Evolutionary conservation across 2,113 vertebrate genomes (phyloP), one percentile per base, ranked within the genome.

Genomic region (Limnothrissa miodon): DNA sequence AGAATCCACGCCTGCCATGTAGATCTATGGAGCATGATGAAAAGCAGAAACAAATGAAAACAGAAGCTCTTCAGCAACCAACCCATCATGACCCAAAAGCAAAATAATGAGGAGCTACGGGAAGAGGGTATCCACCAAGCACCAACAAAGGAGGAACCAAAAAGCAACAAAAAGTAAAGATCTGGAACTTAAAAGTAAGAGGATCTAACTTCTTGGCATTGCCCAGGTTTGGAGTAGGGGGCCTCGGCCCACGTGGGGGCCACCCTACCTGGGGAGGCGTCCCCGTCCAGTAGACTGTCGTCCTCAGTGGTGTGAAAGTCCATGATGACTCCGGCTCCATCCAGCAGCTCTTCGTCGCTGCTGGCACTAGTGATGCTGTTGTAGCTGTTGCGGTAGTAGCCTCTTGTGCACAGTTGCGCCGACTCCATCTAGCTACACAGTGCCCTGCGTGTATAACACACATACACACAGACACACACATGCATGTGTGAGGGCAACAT

Each of bases 291-390:
- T 85, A 99, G 96, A 93, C 97, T 98, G 94, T 99, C 98, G 87
- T 99, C 98, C 90, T 99, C 98, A n/a, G 98, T 97, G 83, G 97
- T 98, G 90, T 98, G 97, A 90, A 99, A 99, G 94, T 99, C 98
- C 98, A 99, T 99, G 91, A 97, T 95, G 83, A 96, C 95, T 74
- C 98, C 97, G 86, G 97, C 96, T 90, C 97, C 97, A 95, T 99
- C 98, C 91, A 99, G 94, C 89, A 99, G 96, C 87, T 99, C 98
- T 90, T 99, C 98, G 94, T 99, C 98, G 0, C 98, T 99, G 93
- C 98, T 99, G 84, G 97, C 98, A 83, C 98, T 99, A 80, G 97
- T 96, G 90, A 99, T 99, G 91, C 98, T 99, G 94, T 99, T 99
- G 94, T 99, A 99, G 92, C 98, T 99, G 95, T 97, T 99, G 92